Percentiles rank a stretch among this genome's conserved stretches.
Conservation (phyloP, 1,140 invertebrate genomes). For the Drosophila burlai region DNA sequence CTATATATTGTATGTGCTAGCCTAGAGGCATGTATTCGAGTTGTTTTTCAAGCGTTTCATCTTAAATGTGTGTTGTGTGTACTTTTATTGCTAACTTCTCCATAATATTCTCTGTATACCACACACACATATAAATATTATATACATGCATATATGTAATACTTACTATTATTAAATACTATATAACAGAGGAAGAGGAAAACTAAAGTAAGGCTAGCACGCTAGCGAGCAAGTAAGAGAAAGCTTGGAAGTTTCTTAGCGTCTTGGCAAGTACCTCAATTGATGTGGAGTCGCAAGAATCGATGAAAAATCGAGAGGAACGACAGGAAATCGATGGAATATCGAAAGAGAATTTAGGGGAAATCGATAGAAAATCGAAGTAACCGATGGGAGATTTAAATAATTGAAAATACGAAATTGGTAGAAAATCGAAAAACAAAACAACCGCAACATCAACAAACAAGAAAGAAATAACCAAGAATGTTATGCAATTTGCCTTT, state of each 20-base stretch:
- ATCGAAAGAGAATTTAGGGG: neutral
- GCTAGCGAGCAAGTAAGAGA: conserved; percentile 44
- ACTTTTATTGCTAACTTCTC: conserved; percentile 70
- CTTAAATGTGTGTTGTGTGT: conserved; percentile 71
- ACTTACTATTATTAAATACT: conserved; percentile 55
- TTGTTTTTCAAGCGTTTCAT: conserved; percentile 69
- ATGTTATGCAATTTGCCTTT: conserved; percentile 72
- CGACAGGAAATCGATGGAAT: neutral
- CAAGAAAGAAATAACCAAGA: conserved; percentile 40
- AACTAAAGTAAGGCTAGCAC: conserved; percentile 24
- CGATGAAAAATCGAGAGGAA: neutral
- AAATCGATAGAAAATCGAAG: neutral
- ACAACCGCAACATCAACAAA: conserved; percentile 18
- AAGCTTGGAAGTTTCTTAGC: conserved; percentile 67
- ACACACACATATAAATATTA: conserved; percentile 29
- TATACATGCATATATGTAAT: conserved; percentile 56
- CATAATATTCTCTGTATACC: conserved; percentile 49
- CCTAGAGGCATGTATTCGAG: conserved; percentile 29
- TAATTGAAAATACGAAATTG: too few relatives aligned
- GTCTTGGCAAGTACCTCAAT: conserved; percentile 77
- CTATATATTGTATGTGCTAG: conserved; percentile 25
- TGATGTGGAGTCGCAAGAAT: neutral
- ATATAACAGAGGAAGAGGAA: conserved; percentile 33
- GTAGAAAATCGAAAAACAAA: conserved; percentile 13
- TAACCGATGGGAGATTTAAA: neutral